Evolutionary conservation across 2,797 vertebrate genomes (phyloP), one percentile per base, ranked within the genome.

Genomic region (Podarcis siculus): DNA sequence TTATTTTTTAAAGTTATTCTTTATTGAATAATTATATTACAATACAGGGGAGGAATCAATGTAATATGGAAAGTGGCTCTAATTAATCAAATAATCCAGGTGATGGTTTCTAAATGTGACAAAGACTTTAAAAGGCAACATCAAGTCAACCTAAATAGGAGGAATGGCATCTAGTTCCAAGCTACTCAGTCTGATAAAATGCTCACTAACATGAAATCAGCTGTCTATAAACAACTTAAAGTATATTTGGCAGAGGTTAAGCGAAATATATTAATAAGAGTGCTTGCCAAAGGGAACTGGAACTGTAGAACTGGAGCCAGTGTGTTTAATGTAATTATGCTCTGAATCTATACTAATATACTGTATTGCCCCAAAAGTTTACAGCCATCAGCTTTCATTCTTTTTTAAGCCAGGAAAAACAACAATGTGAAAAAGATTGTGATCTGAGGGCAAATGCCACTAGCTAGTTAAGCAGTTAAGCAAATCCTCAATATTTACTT

Each of bases 351-450:
- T 12, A 85, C 25, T 27, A 25, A 76, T 58, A 35, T 37, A 35
- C n/a, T 55, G n/a, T 55, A 25, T 6, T 35, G 42, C 45, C 71
- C 58, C 73, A n/a, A 55, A 92, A 66, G 86, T 5, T 32, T 3
- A 72, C 37, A 80, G 82, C 58, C 37, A 82, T 78, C 58, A 5
- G 64, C 77, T 89, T 76, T 90, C 86, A 85, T 88, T 87, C 58
- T 37, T 83, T 55, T 87, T 90, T 88, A 86, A 90, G 1, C 15
- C 66, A 85, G 1, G 45, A 10, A 7, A 88, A 8, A 90, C 15
- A 88, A 45, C 55, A 92, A 25, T 42, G 78, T 35, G 42, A 89
- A 17, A 7, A 19, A 77, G 9, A 72, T 30, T 35, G 61, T 85
- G 64, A 0, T 77, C 86, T 87, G 66, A 81, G 32, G 15, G 6